Base-by-base conservation (phyloP, 2,797 vertebrate species). In the Acrossocheilus wenchowensis region DNA sequence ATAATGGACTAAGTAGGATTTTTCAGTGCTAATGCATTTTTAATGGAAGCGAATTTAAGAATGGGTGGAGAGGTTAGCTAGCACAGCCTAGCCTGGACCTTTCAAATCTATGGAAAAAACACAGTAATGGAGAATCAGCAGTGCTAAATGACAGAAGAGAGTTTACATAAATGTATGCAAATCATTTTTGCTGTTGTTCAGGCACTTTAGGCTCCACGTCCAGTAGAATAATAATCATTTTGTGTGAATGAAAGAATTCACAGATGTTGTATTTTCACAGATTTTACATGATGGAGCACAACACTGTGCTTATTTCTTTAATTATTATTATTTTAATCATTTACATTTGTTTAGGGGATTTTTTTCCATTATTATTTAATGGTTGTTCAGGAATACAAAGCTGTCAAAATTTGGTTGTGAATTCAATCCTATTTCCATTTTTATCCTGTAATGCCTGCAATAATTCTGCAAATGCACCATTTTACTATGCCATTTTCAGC, bases 1-100 rank as follows among this genome's bases (percentile, higher is more conserved):
- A 86, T 88, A 81, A 74, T 75, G 82, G 88, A 88, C 88, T 82
- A 86, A 78, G 66, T 36, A 79, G 48, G 62, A 89, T 91, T 93
- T 92, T 89, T 91, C 86, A 87, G 82, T 73, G 87, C 91, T 90
- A 87, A 88, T 92, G 85, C 84, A 86, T 91, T 90, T 91, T 92
- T 92, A 90, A 92, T 90, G 89, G 82, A 89, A 89, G 86, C 79
- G 82, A 86, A 85, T 87, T 83, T 81, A 84, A 88, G 85, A 86
- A 86, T 73, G 57, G 78, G 57, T 34, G 87, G 87, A 71, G 69
- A 86, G 84, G 74, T 88, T 88, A 86, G 83, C 85, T n/a, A 78
- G 50, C 6, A 41, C 39, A 4, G 77, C 86, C 73, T 81, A 85
- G 86, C 88, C 87, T 80, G 83, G 89, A 87, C 86, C 89, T 89